phyloP scores from a whole-genome alignment of 2,888 invertebrate genomes.

The Oeneis ivallda region DNA sequence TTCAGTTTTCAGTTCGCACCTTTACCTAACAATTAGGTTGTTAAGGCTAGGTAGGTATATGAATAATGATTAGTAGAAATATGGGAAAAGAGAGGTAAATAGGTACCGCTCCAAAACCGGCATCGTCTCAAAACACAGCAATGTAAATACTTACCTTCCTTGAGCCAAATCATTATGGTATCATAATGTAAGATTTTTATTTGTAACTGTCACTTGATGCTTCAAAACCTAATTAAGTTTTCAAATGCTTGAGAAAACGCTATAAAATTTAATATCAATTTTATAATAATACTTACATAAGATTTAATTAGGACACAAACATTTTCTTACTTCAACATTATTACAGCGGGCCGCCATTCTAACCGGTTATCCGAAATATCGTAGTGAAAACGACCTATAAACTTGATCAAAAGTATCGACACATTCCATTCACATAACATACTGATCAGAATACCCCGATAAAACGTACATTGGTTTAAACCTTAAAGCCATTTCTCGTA shows the following conservation, averaged over 20 bases:
- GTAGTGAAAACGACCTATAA: conserved; percentile 19
- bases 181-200: not conserved
- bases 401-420: conserved; percentile 22
- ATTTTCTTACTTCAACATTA: not conserved
- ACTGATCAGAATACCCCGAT: conserved; percentile 18
- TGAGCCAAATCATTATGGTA: not conserved
- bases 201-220: not conserved
- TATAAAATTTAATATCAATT: not conserved
- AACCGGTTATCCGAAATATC: conserved; percentile 22
- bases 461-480: conserved; percentile 19
- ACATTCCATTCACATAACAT: conserved; percentile 12
- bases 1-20: too few relatives aligned
- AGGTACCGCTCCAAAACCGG: too few relatives aligned
- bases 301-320: conserved; percentile 10
- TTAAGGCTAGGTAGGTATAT: too few relatives aligned
- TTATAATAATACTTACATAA: not conserved
- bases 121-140: too few relatives aligned
- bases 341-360: conserved; percentile 1
- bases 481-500: conserved; percentile 18
- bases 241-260: not conserved
- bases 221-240: not conserved
- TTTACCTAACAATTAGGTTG: too few relatives aligned
- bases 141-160: not conserved
- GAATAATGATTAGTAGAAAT: too few relatives aligned
- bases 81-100: too few relatives aligned